These are phyloP conservation scores for Oostethus manadensis DNA, from an alignment of 2,113 vertebrate genomes.

Conservation along the genomic window DNA sequence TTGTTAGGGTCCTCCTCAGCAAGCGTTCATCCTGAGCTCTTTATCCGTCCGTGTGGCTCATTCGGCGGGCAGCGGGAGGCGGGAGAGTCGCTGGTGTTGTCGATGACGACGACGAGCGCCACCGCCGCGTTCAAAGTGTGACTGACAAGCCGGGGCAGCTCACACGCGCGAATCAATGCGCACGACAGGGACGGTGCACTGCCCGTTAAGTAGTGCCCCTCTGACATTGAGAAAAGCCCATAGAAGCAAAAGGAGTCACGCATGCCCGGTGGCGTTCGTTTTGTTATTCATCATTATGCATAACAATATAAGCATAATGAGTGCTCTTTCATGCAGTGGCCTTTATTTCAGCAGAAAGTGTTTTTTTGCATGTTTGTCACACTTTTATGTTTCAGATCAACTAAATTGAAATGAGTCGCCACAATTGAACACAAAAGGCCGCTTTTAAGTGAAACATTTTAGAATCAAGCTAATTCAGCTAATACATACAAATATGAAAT, in stretches of 20 bases:
- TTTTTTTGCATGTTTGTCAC: too few relatives aligned
- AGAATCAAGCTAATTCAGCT: too few relatives aligned
- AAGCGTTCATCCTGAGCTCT: slow-evolving; percentile 48
- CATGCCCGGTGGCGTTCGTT: background rate
- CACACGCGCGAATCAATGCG: slow-evolving; percentile 80
- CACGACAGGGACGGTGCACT: slow-evolving; percentile 42
- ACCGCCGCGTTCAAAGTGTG: slow-evolving; percentile 81
- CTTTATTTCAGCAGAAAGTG: too few relatives aligned
- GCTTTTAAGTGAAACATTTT: too few relatives aligned
- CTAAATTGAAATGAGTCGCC: too few relatives aligned
- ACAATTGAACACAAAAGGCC: too few relatives aligned
- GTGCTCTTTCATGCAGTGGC: too few relatives aligned
- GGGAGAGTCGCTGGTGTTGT: background rate
- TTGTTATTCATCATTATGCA: too few relatives aligned
- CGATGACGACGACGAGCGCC: slow-evolving; percentile 63
- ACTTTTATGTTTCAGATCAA: too few relatives aligned
- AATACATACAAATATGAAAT: too few relatives aligned
- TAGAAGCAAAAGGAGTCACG: background rate
- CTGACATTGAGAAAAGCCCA: background rate
- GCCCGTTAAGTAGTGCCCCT: slow-evolving; percentile 59
- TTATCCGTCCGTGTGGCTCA: slow-evolving; percentile 8
- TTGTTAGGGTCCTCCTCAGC: slow-evolving; percentile 12
- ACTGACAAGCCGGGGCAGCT: slow-evolving; percentile 83
- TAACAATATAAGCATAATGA: too few relatives aligned
- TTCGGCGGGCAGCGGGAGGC: slow-evolving; percentile 39